Conservation (phyloP, 2,797 vertebrate species). For the Adrianichthys oophorus region DNA sequence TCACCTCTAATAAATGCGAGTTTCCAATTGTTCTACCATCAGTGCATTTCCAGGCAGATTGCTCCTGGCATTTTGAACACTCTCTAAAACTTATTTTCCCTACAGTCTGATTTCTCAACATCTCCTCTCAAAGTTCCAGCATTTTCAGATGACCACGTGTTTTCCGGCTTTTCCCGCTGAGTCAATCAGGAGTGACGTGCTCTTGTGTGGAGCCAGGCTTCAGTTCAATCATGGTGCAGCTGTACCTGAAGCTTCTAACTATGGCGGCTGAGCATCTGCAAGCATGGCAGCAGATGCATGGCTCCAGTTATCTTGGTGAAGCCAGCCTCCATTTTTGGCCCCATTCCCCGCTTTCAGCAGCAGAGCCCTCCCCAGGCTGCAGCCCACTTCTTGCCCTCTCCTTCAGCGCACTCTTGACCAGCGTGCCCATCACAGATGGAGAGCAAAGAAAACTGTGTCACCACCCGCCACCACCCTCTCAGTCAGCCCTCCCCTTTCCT, state of each 20-base stretch:
- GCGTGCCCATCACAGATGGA: constrained; percentile 63
- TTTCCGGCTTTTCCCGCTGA: too few relatives aligned
- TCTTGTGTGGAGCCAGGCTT: too few relatives aligned
- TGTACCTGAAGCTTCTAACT: constrained; percentile 3
- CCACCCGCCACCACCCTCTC: constrained; percentile 57
- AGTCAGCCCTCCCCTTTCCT: constrained; percentile 13
- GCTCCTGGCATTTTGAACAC: too few relatives aligned
- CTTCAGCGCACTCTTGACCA: constrained; percentile 68
- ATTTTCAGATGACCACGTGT: too few relatives aligned
- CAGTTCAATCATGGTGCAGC: too few relatives aligned
- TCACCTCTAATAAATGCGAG: too few relatives aligned
- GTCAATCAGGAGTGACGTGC: too few relatives aligned
- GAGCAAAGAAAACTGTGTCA: constrained; percentile 73
- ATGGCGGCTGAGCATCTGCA: constrained; percentile 7
- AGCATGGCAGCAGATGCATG: constrained; percentile 17
- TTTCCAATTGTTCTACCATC: too few relatives aligned
- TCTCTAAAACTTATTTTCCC: too few relatives aligned
- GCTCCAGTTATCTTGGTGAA: constrained; percentile 23
- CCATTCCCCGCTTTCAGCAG: constrained; percentile 11
- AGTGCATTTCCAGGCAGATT: too few relatives aligned
- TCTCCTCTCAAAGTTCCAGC: too few relatives aligned
- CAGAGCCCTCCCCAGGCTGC: constrained; percentile 22
- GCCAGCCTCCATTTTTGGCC: constrained; percentile 9
- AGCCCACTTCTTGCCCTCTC: constrained; percentile 47
- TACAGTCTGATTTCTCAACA: too few relatives aligned